Evolutionary conservation across 2,113 vertebrate genomes (phyloP), one percentile per base, ranked within the genome.

Genomic region (Xyliphius kryptos): DNA sequence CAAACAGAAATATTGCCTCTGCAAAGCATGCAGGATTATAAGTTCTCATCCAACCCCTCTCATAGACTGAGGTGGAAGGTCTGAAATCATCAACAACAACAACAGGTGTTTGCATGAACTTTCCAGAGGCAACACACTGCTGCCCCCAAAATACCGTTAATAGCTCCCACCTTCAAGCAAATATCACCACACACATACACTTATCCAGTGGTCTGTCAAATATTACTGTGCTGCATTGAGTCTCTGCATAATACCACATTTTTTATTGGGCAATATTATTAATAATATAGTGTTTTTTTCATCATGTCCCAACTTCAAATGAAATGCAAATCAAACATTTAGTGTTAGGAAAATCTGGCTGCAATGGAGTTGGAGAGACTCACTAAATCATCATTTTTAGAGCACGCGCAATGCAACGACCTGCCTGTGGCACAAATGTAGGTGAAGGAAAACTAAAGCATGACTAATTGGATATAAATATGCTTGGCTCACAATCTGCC

Each of bases 401-500:
- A 43, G 41, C 12, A 6, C 22, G 6, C 6, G 41, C 37, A 63
- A 56, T 14, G 16, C 56, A 47, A 57, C 47, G 22, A 61, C 32
- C 9, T 38, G 55, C 17, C 44, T 59, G 41, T 15, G 49, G 60
- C 48, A 37, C 49, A 55, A 60, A 44, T 52, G 44, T 13, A 50
- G 67, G 63, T 50, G 37, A 55, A 48, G 63, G 60, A 51, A 71
- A 63, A 68, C 51, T 65, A 66, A 46, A 56, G 60, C 64, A 53
- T 65, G 65, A 71, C 72, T 74, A 70, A 74, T 57, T 63, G 55
- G 65, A 55, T 67, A 55, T 58, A 69, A 67, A 74, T 67, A 62
- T 50, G 19, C 37, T 43, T 57, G 38, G 55, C 17, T 57, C 55
- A 43, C 17, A 57, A 6, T 21, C 13, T 43, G 55, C 22, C 55